Conservation (phyloP, 2,888 invertebrate species). For the Amiota minor region DNA sequence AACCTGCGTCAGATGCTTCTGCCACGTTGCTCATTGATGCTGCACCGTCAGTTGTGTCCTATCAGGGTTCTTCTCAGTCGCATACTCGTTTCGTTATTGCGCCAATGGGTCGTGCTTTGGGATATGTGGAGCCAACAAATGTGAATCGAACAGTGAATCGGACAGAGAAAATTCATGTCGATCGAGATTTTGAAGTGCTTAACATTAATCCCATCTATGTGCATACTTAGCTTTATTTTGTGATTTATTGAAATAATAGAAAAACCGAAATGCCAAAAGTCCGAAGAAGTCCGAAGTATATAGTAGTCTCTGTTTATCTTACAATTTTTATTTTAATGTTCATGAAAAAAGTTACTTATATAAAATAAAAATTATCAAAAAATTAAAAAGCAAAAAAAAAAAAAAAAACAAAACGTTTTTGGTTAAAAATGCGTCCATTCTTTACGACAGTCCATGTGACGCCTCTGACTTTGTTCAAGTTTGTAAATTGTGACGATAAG, state of each 20-base stretch:
- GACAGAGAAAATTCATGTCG: conserved; percentile 38
- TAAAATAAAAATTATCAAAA: background rate
- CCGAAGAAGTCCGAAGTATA: background rate
- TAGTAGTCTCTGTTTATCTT: background rate
- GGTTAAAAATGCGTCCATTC: background rate
- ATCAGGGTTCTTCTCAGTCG: conserved; percentile 68
- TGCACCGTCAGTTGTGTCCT: conserved; percentile 66
- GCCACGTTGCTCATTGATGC: conserved; percentile 57
- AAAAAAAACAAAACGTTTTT: background rate
- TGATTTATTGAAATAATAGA: conserved; percentile 6
- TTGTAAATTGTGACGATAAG: conserved; percentile 22
- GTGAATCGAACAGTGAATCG: conserved; percentile 63
- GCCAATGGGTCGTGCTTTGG: conserved; percentile 67
- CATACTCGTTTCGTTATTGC: conserved; percentile 68
- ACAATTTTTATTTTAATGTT: background rate
- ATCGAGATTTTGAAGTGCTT: conserved; percentile 46
- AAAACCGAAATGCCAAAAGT: conserved; percentile 18
- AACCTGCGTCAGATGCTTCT: background rate
- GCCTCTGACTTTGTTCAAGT: background rate
- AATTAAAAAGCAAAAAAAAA: background rate
- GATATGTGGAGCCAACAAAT: conserved; percentile 67
- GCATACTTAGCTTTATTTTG: conserved; percentile 43
- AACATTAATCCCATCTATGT: conserved; percentile 65
- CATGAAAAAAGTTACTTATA: background rate
- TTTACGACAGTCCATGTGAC: background rate